These are phyloP conservation scores for Ischnus inquisitorius DNA, from an alignment of 2,888 invertebrate genomes.

Conservation along the genomic window DNA sequence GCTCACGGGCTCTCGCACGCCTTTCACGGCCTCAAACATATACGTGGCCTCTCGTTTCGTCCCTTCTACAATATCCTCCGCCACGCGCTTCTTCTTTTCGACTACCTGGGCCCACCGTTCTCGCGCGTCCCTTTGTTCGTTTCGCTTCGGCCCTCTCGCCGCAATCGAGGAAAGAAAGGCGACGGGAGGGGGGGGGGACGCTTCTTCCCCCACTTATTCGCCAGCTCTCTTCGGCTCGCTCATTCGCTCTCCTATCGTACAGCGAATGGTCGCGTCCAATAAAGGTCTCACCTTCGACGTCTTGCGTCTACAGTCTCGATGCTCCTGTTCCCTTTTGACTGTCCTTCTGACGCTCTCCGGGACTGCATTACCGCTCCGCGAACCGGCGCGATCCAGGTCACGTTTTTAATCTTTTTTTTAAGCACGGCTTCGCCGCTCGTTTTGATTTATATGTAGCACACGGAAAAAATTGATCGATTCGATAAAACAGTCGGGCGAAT, in stretches of 20 bases:
- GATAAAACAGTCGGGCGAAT: no score
- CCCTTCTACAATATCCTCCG: slow-evolving; percentile 8
- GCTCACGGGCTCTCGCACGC: slow-evolving; percentile 4
- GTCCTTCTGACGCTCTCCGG: slow-evolving; percentile 18
- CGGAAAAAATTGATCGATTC: no score
- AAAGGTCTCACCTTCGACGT: slow-evolving; percentile 60
- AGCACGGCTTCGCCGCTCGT: not conserved
- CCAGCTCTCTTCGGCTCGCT: slow-evolving; percentile 4
- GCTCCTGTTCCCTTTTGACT: slow-evolving; percentile 1
- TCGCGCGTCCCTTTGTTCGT: slow-evolving; percentile 76
- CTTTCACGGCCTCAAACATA: not conserved
- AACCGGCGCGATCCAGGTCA: slow-evolving; percentile 33
- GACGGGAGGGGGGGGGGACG: not conserved
- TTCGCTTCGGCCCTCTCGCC: slow-evolving; percentile 64
- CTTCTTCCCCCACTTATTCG: slow-evolving; percentile 17
- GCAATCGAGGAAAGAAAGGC: no score
- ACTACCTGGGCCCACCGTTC: slow-evolving; percentile 63
- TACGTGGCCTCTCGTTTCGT: slow-evolving; percentile 5
- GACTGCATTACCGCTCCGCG: slow-evolving; percentile 20
- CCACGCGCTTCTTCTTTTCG: slow-evolving; percentile 47
- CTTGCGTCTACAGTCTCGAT: slow-evolving; percentile 24
- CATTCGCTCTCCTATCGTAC: slow-evolving; percentile 24
- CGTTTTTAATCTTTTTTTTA: slow-evolving; percentile 40
- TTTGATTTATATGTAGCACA: not conserved
- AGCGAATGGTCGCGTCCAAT: slow-evolving; percentile 34